phyloP scores from a whole-genome alignment of 2,888 invertebrate genomes.

The Noctua janthina region DNA sequence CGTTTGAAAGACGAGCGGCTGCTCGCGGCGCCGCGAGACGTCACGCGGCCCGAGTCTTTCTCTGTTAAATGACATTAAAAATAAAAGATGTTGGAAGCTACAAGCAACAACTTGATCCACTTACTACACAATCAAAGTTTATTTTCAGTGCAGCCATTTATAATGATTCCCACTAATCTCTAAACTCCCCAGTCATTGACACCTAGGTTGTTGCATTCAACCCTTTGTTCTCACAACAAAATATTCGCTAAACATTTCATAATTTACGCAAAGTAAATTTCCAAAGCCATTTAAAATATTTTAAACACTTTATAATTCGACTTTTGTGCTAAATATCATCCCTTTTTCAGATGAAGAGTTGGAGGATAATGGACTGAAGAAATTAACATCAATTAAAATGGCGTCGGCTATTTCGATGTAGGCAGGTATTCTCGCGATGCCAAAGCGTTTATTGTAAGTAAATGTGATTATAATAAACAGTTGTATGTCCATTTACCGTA shows the following conservation, averaged over 20 bases:
- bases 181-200: constrained; percentile 15
- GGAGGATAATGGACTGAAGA: constrained; percentile 71
- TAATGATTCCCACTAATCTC: constrained; percentile 38
- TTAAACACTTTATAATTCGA: constrained; percentile 35
- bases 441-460: constrained; percentile 80
- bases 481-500: constrained; percentile 90
- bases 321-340: constrained; percentile 32
- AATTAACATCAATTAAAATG: constrained; percentile 69
- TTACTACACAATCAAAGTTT: constrained; percentile 21
- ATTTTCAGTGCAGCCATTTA: constrained; percentile 30
- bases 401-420: constrained; percentile 63
- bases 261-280: constrained; percentile 41
- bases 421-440: constrained; percentile 83
- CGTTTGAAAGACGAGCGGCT: no score
- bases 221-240: neutral
- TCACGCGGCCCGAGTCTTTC: no score
- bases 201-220: neutral
- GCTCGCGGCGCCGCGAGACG: no score
- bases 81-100: constrained; percentile 1
- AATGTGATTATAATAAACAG: constrained; percentile 82
- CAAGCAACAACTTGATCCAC: constrained; percentile 2
- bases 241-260: neutral
- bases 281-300: constrained; percentile 37
- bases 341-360: constrained; percentile 86
- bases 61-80: neutral